phyloP scores from a whole-genome alignment of 2,797 vertebrate genomes.

The Peromyscus eremicus region DNA sequence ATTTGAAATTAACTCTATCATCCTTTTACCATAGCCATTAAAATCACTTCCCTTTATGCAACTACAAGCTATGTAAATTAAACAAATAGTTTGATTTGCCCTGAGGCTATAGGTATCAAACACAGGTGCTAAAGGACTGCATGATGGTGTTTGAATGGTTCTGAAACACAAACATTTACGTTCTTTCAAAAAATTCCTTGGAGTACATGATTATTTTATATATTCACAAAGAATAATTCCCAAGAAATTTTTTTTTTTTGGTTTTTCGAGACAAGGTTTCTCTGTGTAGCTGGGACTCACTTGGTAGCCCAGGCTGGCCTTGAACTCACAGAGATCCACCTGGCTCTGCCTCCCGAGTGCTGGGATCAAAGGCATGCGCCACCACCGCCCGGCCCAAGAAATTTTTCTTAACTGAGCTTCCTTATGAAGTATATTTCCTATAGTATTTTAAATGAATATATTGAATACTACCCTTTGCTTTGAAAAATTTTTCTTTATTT shows the following conservation, averaged over 20 bases:
- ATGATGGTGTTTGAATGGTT: neutral
- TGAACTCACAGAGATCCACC: too few species aligned
- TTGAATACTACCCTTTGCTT: neutral
- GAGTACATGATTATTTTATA: constrained; percentile 74
- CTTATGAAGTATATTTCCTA: constrained; percentile 8
- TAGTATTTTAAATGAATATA: neutral
- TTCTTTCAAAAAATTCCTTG: constrained; percentile 77
- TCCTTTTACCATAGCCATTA: neutral
- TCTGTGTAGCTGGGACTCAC: too few species aligned
- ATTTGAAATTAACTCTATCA: neutral
- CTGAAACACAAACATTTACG: constrained; percentile 9
- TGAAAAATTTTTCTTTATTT: neutral
- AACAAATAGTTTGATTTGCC: constrained; percentile 60
- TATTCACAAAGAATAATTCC: constrained; percentile 75
- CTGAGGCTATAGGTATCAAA: constrained; percentile 74
- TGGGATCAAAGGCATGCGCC: too few species aligned
- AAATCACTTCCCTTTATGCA: neutral
- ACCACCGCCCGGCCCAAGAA: too few species aligned
- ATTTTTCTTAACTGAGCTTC: constrained; percentile 37
- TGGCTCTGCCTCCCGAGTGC: too few species aligned
- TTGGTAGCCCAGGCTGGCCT: too few species aligned
- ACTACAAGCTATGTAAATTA: neutral
- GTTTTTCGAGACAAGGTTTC: too few species aligned
- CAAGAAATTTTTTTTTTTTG: constrained; percentile 35
- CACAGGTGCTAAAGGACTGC: constrained; percentile 77